phyloP scores from a whole-genome alignment of 2,888 invertebrate genomes.

The Agrilus biguttatus region DNA sequence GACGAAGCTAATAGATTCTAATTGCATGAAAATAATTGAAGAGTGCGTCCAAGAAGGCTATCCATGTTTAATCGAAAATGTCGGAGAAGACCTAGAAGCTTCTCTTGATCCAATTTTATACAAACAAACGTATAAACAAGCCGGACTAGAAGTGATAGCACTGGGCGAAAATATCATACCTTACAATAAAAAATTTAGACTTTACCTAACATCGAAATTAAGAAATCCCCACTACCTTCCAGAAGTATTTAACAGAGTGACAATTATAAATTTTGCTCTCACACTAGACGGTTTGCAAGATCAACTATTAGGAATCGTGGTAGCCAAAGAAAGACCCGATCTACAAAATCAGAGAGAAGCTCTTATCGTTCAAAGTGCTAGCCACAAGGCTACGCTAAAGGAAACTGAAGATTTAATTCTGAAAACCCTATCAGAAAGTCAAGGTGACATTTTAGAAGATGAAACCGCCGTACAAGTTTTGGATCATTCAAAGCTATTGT shows the following conservation, averaged over 20 bases:
- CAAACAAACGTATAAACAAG: conserved; percentile 61
- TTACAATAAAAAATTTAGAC: conserved; percentile 58
- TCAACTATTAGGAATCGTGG: conserved; percentile 70
- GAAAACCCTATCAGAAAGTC: conserved; percentile 63
- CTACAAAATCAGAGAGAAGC: conserved; percentile 68
- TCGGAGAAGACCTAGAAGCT: conserved; percentile 64
- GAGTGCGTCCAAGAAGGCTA: conserved; percentile 61
- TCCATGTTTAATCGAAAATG: conserved; percentile 63
- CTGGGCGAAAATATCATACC: conserved; percentile 66
- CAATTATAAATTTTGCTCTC: conserved; percentile 69
- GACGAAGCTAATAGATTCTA: conserved; percentile 57
- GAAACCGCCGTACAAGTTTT: conserved; percentile 78
- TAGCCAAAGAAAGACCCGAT: conserved; percentile 73
- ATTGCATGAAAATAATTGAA: conserved; percentile 64
- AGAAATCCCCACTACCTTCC: conserved; percentile 77
- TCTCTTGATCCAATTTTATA: conserved; percentile 62
- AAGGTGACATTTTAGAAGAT: conserved; percentile 84
- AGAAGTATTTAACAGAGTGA: conserved; percentile 71
- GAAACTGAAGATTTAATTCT: conserved; percentile 82
- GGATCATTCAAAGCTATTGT: conserved; percentile 70
- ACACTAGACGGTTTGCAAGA: conserved; percentile 73
- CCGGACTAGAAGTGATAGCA: conserved; percentile 57
- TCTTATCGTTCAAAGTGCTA: conserved; percentile 62
- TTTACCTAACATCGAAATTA: conserved; percentile 71
- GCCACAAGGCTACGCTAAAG: conserved; percentile 66